Evolutionary conservation across 2,888 invertebrate genomes (phyloP).

Genomic region (Thyatira batis): DNA sequence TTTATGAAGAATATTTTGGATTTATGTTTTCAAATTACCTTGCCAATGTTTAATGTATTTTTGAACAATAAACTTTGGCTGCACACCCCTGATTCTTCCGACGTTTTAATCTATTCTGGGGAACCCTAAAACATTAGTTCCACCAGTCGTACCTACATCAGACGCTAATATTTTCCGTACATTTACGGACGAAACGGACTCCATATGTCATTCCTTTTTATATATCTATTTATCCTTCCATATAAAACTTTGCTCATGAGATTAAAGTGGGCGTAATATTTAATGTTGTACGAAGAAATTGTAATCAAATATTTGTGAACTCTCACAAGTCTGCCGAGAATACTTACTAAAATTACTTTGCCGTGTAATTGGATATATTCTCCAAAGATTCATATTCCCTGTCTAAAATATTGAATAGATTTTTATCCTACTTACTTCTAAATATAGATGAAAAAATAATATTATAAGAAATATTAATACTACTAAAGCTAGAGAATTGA

Average conservation of each 20-base stretch:
- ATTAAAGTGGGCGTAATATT: neutral
- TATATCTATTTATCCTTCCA: conserved; percentile 16
- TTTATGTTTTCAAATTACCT: no score
- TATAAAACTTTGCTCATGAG: conserved; percentile 1
- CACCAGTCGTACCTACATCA: conserved; percentile 17
- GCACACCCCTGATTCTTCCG: neutral
- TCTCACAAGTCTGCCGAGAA: neutral
- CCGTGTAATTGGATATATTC: no score
- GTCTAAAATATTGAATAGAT: no score
- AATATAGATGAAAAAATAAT: no score
- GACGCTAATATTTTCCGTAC: conserved; percentile 5
- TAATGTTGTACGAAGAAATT: neutral
- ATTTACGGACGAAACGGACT: conserved; percentile 8
- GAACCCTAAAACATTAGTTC: conserved; percentile 14
- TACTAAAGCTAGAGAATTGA: no score
- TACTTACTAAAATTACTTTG: no score
- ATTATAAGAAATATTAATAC: no score
- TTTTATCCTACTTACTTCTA: no score
- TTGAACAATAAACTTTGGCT: neutral
- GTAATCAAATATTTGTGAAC: neutral
- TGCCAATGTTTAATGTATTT: neutral
- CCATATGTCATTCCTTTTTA: conserved; percentile 9
- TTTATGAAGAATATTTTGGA: no score
- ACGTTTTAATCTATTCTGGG: neutral
- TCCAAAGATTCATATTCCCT: no score